phyloP scores from a whole-genome alignment of 2,797 vertebrate species.

The Anniella stebbinsi region DNA sequence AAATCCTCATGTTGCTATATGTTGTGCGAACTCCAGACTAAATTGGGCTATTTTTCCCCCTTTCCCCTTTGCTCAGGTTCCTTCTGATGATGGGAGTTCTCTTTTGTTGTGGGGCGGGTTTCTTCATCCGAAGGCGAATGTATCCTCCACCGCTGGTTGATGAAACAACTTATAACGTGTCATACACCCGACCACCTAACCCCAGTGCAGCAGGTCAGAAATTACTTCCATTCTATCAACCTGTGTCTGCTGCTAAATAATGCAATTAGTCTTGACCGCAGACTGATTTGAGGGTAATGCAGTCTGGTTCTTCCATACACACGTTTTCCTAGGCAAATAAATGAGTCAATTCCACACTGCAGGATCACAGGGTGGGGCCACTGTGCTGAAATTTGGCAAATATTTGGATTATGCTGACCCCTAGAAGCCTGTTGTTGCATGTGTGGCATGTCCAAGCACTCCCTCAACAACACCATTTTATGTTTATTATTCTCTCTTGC shows the following conservation, averaged over 20 bases:
- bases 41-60: neutral
- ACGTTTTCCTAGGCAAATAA: neutral
- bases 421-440: neutral
- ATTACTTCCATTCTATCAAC: neutral
- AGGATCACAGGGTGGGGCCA: neutral
- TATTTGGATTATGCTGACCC: neutral
- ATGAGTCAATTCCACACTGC: neutral
- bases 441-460: neutral
- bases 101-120: constrained; percentile 95
- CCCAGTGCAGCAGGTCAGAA: constrained; percentile 85
- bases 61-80: constrained; percentile 83
- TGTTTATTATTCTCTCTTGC: neutral
- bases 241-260: neutral
- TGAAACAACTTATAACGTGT: constrained; percentile 94
- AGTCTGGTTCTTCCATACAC: neutral
- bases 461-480: neutral
- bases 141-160: constrained; percentile 91
- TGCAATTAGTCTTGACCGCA: neutral
- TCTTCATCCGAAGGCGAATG: constrained; percentile 94
- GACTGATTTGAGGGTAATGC: neutral
- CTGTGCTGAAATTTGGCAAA: neutral
- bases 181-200: constrained; percentile 92
- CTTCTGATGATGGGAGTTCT: constrained; percentile 97
- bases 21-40: neutral
- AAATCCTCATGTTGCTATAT: neutral